phyloP scores from a whole-genome alignment of 2,113 vertebrate species.

The Saimiri boliviensis region DNA sequence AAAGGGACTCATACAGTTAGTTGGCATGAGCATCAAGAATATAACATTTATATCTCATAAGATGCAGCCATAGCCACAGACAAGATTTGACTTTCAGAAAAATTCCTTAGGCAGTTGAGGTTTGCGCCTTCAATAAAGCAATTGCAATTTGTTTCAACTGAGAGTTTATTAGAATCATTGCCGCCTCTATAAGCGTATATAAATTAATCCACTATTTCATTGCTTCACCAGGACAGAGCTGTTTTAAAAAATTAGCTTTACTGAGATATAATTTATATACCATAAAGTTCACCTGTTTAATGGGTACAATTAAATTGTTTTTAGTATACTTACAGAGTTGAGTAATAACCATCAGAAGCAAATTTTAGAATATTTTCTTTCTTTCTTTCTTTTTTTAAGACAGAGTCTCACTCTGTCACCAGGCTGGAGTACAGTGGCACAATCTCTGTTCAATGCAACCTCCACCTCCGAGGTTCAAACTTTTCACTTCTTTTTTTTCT shows the following conservation, averaged over 20 bases:
- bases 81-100: not conserved
- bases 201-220: not conserved
- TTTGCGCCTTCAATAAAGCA: not conserved
- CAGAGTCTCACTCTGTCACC: too few relatives aligned
- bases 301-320: not conserved
- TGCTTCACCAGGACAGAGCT: not conserved
- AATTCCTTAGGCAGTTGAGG: not conserved
- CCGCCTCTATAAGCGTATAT: not conserved
- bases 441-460: too few relatives aligned
- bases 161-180: not conserved
- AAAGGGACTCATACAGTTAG: too few relatives aligned
- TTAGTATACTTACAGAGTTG: not conserved
- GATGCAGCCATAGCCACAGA: not conserved
- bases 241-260: not conserved
- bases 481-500: constrained; percentile 3
- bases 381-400: too few relatives aligned
- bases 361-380: not conserved
- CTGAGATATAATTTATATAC: not conserved
- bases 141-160: not conserved
- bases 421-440: too few relatives aligned
- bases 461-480: not conserved
- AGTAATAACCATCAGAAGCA: not conserved
- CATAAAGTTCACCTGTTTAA: constrained; percentile 5
- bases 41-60: not conserved
- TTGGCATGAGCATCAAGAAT: not conserved